A percentile compares a stretch with the other conserved stretches of the same genome.
phyloP scores from a whole-genome alignment of 2,113 vertebrate species.

The Bagarius yarrelli region DNA sequence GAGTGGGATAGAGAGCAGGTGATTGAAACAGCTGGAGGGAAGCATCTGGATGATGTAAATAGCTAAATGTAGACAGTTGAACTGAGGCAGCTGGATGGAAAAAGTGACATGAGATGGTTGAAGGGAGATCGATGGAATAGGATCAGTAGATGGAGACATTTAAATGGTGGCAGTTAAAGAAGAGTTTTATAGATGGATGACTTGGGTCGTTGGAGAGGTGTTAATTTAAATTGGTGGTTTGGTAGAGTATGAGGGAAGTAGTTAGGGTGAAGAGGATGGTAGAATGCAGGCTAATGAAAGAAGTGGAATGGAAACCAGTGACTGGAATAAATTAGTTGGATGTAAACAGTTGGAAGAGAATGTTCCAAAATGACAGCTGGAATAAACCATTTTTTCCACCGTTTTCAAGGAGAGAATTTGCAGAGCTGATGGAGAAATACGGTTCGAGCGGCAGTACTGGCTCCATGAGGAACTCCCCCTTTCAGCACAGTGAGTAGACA shows the following conservation, averaged over 20 bases:
- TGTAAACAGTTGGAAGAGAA: background rate
- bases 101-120: background rate
- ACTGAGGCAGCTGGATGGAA: too few species aligned
- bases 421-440: conserved; percentile 84
- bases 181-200: too few species aligned
- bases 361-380: background rate
- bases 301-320: background rate
- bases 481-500: conserved; percentile 69
- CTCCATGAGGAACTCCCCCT: conserved; percentile 79
- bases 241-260: background rate
- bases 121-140: background rate
- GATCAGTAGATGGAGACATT: background rate
- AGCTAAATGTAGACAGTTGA: too few species aligned
- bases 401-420: conserved; percentile 79
- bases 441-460: conserved; percentile 80
- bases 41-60: background rate
- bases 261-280: background rate
- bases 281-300: background rate
- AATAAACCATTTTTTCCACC: background rate
- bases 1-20: background rate
- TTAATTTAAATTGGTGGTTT: background rate
- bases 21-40: background rate
- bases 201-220: background rate
- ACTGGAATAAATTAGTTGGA: background rate
- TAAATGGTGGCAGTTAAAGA: background rate